Evolutionary conservation across 2,888 invertebrate genomes (phyloP).

Genomic region (Congeria kusceri): DNA sequence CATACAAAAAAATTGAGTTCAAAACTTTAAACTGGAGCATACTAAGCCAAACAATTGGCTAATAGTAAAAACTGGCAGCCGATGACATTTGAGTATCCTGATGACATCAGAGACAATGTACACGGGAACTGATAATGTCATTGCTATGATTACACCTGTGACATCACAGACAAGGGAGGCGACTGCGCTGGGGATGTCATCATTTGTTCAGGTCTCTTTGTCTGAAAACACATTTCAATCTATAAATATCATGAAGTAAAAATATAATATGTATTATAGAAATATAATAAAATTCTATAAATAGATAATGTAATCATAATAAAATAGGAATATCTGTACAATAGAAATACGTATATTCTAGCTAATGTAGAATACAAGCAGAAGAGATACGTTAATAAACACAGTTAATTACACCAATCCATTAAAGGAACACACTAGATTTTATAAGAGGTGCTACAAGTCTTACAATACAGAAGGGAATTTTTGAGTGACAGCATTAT

Average conservation of each 20-base stretch:
- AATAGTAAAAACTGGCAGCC: too few species aligned
- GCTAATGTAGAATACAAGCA: too few species aligned
- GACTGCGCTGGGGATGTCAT: constrained; percentile 51
- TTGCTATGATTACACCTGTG: constrained; percentile 25
- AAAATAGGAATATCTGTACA: too few species aligned
- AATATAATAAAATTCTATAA: neutral
- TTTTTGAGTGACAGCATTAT: too few species aligned
- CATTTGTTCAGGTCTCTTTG: constrained; percentile 65
- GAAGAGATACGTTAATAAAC: too few species aligned
- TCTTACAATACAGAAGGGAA: too few species aligned
- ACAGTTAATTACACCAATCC: too few species aligned
- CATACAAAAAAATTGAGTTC: neutral
- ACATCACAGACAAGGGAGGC: constrained; percentile 55
- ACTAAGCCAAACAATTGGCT: neutral
- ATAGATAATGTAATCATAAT: neutral
- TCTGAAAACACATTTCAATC: constrained; percentile 20
- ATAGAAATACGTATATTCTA: too few species aligned
- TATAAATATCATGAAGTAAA: too few species aligned
- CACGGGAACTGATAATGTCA: constrained; percentile 5
- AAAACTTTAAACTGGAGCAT: neutral
- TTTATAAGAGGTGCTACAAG: too few species aligned
- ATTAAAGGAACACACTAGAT: too few species aligned
- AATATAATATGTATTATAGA: too few species aligned
- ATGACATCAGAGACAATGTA: constrained; percentile 2
- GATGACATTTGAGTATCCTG: neutral